phyloP scores from a whole-genome alignment of 2,113 vertebrate genomes.

The Heliornis fulica region DNA sequence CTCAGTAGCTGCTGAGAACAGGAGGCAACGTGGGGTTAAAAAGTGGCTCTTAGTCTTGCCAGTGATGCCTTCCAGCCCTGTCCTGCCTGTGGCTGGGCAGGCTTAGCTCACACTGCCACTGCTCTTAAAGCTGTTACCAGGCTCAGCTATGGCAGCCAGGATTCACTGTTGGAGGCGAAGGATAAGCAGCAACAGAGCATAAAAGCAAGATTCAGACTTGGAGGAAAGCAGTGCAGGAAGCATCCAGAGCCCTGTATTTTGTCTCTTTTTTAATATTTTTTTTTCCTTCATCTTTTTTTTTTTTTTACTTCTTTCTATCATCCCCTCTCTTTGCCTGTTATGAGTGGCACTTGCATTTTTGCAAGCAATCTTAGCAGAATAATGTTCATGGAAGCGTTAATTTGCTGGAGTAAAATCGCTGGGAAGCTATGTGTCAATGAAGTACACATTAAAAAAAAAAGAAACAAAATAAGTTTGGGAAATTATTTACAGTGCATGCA shows the following conservation, averaged over 20 bases:
- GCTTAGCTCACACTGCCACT: background rate
- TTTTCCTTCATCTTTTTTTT: background rate
- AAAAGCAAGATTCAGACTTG: background rate
- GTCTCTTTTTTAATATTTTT: background rate
- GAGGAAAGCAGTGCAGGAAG: background rate
- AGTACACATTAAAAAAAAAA: background rate
- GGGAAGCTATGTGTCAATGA: background rate
- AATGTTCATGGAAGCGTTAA: background rate
- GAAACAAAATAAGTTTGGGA: background rate
- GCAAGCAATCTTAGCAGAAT: background rate
- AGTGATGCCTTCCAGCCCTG: background rate
- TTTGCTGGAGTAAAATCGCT: background rate
- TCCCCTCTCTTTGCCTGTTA: background rate
- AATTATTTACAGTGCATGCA: background rate
- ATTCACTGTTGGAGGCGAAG: background rate
- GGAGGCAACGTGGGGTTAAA: background rate
- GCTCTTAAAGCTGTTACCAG: background rate
- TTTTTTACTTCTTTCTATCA: fast-evolving
- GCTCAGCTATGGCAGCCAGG: background rate
- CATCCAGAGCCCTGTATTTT: background rate
- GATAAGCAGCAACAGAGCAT: background rate
- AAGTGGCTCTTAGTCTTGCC: background rate
- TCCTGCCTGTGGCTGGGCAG: background rate
- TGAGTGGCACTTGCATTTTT: background rate
- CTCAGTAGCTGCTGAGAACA: background rate